Evolutionary conservation across 2,797 vertebrate species (phyloP), one percentile per base, ranked within the genome.

Genomic region (Micropoecilia bifurca): DNA sequence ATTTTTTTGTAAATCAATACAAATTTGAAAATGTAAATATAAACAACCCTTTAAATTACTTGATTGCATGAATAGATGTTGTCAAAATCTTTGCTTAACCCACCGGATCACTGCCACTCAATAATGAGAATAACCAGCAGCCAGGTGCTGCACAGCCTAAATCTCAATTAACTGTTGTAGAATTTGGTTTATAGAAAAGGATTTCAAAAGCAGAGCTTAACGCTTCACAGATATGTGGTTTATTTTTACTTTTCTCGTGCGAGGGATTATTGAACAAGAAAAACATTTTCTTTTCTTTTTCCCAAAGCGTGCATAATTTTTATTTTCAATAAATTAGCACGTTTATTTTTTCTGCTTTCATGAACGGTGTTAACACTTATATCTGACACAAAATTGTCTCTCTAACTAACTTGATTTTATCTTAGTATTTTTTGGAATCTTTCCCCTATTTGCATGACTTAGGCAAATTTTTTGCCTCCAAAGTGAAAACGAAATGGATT

Each of bases 81-180:
- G 69, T 87, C 79, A 85, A 73, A 80, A 78, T 85, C 45, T 77
- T 71, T 82, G 76, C 79, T 30, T 53, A 69, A 82, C 71, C 76
- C 69, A 46, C 59, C 68, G 87, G 73, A 89, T 87, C 77, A 89
- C 36, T 85, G 71, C 75, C 77, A 75, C 72, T 84, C 73, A 68
- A 74, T 66, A 36, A 79, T 88, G 61, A 76, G 78, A 88, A 86
- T 77, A 87, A 76, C 75, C 78, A 68, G 79, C 76, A 84, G 74
- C 78, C 87, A 90, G 85, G 78, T 92, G 88, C 83, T 89, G 73
- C 84, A 80, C 73, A 79, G 83, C 76, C 71, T 87, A 83, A 90
- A 91, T 79, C 53, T 75, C 87, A 87, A 85, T 89, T 91, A 90
- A 81, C 83, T 81, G 71, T 66, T 77, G 81, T 77, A 71, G 63